Evolutionary conservation across 2,888 invertebrate species (phyloP).

Genomic region (Drosophila melanocephala): DNA sequence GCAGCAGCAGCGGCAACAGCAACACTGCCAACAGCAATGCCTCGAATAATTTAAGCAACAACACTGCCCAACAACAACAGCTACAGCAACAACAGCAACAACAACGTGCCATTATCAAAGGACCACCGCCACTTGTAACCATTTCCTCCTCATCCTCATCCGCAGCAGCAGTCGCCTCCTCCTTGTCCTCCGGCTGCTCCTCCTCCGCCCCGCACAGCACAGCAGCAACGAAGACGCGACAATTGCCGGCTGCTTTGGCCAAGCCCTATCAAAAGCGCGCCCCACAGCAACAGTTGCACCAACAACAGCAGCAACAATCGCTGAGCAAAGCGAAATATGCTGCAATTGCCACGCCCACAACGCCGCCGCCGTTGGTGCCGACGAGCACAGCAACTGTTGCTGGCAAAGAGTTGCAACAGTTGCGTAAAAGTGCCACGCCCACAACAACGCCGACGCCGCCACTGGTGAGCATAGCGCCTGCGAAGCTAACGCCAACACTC

Average conservation of each 20-base stretch:
- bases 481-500: constrained; percentile 63
- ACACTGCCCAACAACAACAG: constrained; percentile 51
- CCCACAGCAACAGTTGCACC: constrained; percentile 39
- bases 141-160: constrained; percentile 51
- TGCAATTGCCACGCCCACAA: constrained; percentile 81
- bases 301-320: constrained; percentile 32
- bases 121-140: constrained; percentile 66
- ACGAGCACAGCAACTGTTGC: constrained; percentile 60
- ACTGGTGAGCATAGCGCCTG: constrained; percentile 79
- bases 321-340: constrained; percentile 65
- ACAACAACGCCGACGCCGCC: constrained; percentile 76
- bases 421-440: constrained; percentile 58
- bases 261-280: constrained; percentile 82
- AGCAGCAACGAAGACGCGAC: constrained; percentile 40
- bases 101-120: constrained; percentile 61
- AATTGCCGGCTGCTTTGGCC: constrained; percentile 52
- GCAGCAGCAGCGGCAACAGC: constrained; percentile 50
- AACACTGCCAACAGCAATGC: constrained; percentile 59
- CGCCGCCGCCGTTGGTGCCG: constrained; percentile 82
- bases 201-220: constrained; percentile 8
- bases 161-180: constrained; percentile 1
- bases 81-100: constrained; percentile 39
- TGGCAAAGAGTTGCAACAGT: constrained; percentile 59
- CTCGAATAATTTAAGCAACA: constrained; percentile 63
- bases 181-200: background rate